Percentiles rank a stretch among this genome's conserved stretches.
Evolutionary conservation across 1,140 invertebrate species (phyloP).

Genomic region (Aphis gossypii): DNA sequence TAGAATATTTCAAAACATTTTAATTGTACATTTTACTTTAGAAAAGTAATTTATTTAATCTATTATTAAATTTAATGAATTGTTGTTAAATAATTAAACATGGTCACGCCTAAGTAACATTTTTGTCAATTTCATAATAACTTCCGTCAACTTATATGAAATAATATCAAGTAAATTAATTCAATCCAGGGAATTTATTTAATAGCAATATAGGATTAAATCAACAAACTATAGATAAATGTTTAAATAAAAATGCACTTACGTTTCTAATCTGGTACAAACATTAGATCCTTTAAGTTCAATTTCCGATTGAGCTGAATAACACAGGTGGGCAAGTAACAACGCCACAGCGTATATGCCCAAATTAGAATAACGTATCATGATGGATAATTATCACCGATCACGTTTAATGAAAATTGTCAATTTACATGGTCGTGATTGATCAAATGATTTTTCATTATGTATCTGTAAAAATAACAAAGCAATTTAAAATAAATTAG

Average conservation of each 20-base stretch:
- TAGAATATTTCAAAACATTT: not conserved
- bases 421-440: not conserved
- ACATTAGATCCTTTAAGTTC: slow-evolving; percentile 68
- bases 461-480: not conserved
- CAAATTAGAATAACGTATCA: not conserved
- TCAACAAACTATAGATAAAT: slow-evolving; percentile 54
- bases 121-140: not conserved
- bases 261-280: slow-evolving; percentile 69
- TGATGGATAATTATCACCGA: not conserved
- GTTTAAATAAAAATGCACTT: slow-evolving; percentile 63
- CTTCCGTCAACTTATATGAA: not conserved
- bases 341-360: slow-evolving; percentile 16
- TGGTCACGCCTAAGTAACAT: not conserved
- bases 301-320: not conserved
- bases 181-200: not conserved
- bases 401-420: not conserved
- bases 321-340: not conserved
- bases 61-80: not conserved
- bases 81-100: not conserved
- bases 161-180: not conserved
- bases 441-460: no score
- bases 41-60: not conserved
- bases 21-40: not conserved
- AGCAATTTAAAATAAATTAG: not conserved
- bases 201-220: not conserved